These are phyloP conservation scores for Plutella xylostella DNA, from an alignment of 2,888 invertebrate genomes.

Conservation along the genomic window DNA sequence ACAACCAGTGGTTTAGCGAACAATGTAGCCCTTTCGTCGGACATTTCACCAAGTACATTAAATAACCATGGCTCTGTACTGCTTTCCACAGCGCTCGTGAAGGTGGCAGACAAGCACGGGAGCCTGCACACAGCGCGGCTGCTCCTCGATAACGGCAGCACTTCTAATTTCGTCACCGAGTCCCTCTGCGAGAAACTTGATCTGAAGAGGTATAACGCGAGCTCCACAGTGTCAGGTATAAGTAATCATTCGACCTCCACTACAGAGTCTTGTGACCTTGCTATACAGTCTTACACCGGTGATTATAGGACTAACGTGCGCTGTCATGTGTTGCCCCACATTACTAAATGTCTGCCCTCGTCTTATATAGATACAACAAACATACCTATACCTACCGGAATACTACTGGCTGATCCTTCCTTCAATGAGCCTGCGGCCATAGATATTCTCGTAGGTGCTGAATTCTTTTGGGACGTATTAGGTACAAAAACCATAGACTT, in stretches of 20 bases:
- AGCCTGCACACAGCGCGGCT: too few species aligned
- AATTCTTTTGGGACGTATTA: conserved; percentile 19
- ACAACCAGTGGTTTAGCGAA: too few species aligned
- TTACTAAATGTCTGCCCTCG: conserved; percentile 14
- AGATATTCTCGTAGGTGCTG: conserved; percentile 19
- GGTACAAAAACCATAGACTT: conserved; percentile 12
- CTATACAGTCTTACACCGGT: too few species aligned
- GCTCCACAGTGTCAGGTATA: too few species aligned
- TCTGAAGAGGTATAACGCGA: too few species aligned
- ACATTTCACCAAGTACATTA: too few species aligned
- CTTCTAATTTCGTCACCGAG: conserved; percentile 5
- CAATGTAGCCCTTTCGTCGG: too few species aligned
- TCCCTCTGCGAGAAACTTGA: not conserved
- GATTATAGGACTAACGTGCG: not conserved
- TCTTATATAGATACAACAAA: conserved; percentile 6
- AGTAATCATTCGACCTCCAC: too few species aligned
- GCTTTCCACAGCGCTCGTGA: too few species aligned
- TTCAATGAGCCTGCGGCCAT: conserved; percentile 17
- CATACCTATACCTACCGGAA: not conserved
- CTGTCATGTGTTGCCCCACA: conserved; percentile 7
- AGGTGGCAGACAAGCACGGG: too few species aligned
- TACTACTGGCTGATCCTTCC: conserved; percentile 18
- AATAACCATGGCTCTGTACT: too few species aligned
- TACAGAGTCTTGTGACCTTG: too few species aligned
- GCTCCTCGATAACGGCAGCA: conserved; percentile 15